Base-by-base conservation (phyloP, 2,113 vertebrate species). In the Campylorhamphus procurvoides region DNA sequence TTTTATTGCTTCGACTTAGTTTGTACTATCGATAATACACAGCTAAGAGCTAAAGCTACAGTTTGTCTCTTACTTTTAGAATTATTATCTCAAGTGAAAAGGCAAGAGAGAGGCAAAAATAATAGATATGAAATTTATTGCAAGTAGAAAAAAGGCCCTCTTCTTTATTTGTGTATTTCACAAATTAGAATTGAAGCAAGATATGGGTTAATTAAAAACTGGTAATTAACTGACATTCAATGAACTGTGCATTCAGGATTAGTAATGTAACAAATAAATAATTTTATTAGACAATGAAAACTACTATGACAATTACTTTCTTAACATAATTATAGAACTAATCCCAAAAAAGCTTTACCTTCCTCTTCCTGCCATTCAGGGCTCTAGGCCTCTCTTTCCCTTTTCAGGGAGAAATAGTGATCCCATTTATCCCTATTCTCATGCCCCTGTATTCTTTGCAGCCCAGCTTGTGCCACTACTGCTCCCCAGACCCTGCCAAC, bases 381-480 rank as follows among this genome's bases (percentile, higher is more conserved):
- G 12, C 39, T 75, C 5, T 6, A 71, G 40, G 11, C 3, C 17
- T 25, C 5, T 53, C 39, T 4, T 4, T 1, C 3, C 4, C 15
- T 52, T 35, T 50, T 31, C 29, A 55, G 14, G 14, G 24, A 58
- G 19, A 14, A 28, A 40, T 24, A 62, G 7, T 35, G 22, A 24
- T 1, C 9, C n/a, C 12, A 10, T 29, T 44, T 23, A 66, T 3
- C 11, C 12, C 1, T 1, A 18, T 23, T 53, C 12, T 62, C 1
- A 0, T 44, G 12, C 15, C 29, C 19, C 22, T 35, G 6, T 31
- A 39, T 31, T 13, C n/a, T 71, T 78, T 56, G 11, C n/a, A 85
- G 15, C 23, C 29, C 1, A 3, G 5, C 20, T 58, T 19, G 40
- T 56, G 27, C 8, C 27, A 19, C 12, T 52, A 20, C 8, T 52